Base-by-base conservation (phyloP, 2,113 vertebrate species). In the Oxyura jamaicensis region DNA sequence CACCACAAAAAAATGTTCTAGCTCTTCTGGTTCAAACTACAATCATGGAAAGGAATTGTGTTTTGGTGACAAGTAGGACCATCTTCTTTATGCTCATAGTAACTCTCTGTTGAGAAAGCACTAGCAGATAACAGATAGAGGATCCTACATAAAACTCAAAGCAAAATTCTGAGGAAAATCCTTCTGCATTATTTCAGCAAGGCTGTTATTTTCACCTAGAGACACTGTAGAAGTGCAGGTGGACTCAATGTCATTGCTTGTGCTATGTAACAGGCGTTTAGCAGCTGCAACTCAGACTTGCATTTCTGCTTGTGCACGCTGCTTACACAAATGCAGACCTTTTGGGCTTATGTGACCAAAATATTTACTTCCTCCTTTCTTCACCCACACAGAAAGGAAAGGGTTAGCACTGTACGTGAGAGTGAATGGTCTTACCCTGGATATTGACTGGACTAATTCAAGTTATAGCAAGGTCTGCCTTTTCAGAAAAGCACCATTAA, bases 401-500 rank as follows among this genome's bases (percentile, higher is more conserved):
- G 75, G 39, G 82, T 97, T 93, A 96, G 91, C 2, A 4, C 53
- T 56, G 46, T 44, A 81, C 8, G 5, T 79, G 90, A 87, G 3
- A 41, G 84, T 7, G 94, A 94, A n/a, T 6, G 56, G 75, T 86
- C 91, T 33, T 33, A 59, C 52, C 41, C 78, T 91, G 58, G 41
- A 52, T 93, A 50, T 87, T 75, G 66, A 89, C 73, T 92, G 91
- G 73, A 92, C 88, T 58, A 60, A 48, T 20, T 22, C 19, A 0
- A 95, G 71, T 86, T 67, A 95, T 29, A 93, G 92, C 53, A 73
- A 95, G 95, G 91, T 87, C 73, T 83, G 95, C 72, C 91, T 95
- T 93, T 96, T 94, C 89, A 90, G 92, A 87, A 93, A 91, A 69
- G 88, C 89, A 46, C 94, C 91, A 91, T 96, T 97, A 97, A 97